These are phyloP conservation scores for Chaenodraco wilsoni DNA, from an alignment of 2,797 vertebrate species.

Conservation along the genomic window DNA sequence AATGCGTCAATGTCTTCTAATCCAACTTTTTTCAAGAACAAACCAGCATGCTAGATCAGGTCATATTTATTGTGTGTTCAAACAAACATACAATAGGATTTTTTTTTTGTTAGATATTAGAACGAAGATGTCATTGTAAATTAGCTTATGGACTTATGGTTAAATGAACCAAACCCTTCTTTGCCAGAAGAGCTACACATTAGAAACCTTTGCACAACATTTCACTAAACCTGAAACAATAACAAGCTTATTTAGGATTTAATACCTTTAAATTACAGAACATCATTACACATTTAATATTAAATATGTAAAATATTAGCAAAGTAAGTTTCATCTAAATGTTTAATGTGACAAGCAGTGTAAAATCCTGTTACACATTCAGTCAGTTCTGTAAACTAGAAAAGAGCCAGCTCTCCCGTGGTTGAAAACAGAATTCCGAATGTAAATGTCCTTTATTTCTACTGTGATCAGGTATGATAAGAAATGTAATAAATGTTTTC, in stretches of 20 bases:
- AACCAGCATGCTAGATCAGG: not conserved
- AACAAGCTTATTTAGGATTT: not conserved
- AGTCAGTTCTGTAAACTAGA: not conserved
- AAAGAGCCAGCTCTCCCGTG: not conserved
- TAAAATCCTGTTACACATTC: not conserved
- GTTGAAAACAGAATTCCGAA: conserved; percentile 5
- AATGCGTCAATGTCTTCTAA: not conserved
- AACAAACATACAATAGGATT: not conserved
- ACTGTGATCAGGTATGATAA: conserved; percentile 42
- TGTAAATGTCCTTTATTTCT: not conserved
- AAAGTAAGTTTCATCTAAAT: not conserved
- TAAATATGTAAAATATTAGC: not conserved
- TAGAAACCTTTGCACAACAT: not conserved
- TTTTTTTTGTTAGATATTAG: conserved; percentile 1
- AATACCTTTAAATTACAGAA: not conserved
- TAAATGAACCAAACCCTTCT: not conserved
- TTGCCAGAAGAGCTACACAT: not conserved
- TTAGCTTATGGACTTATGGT: not conserved
- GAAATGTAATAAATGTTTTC: conserved; percentile 25
- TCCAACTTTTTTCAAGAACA: not conserved
- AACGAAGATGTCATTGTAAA: not conserved
- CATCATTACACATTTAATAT: not conserved
- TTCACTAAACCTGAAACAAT: not conserved
- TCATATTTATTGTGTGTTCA: conserved; percentile 1
- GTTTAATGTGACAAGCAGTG: not conserved